Evolutionary conservation across 2,797 vertebrate species (phyloP), one percentile per base, ranked within the genome.

Genomic region (Ambastaia sidthimunki): DNA sequence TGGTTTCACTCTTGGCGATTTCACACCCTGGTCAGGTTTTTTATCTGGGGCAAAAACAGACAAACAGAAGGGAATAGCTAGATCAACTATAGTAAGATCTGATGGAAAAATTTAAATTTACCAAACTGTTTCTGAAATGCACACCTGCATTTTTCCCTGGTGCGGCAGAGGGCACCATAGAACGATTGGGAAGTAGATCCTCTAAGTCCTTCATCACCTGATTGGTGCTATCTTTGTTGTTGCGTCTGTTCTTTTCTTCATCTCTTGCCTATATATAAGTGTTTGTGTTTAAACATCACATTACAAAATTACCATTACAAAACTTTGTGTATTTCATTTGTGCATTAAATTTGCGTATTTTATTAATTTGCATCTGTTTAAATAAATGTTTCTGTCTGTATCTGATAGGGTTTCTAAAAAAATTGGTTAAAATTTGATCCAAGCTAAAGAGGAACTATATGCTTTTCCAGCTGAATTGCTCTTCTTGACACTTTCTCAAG

Each of bases 221-320:
- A 80, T 94, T 97, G 70, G 94, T 93, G 86, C 89, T 95, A 86
- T 94, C 87, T 81, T 94, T 94, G 87, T 96, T 96, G 89, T 96
- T 97, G 70, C 96, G 94, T 67, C 96, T 94, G 88, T 95, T 98
- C 91, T 98, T 99, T 81, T 98, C 97, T 80, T 97, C 95, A 87
- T 98, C 95, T 0, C 94, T 95, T 91, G 96, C 95, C 97, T 99
- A 81, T 1, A 52, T 25, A 62, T 6, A 12, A 37, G 1, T 11
- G 16, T 65, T 65, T 19, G 18, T 65, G 31, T 37, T 37, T 9
- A 7, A 63, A 63, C 9, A 23, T 34, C 6, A 9, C 3, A 37
- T 37, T 37, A 7, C n/a, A n/a, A n/a, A n/a, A 19, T 62, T 34
- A 21, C 2, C 25, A 2, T 25, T 10, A n/a, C 15, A 18, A 16